These are phyloP conservation scores for Pitangus sulphuratus DNA, from an alignment of 2,797 vertebrate genomes.

Conservation along the genomic window DNA sequence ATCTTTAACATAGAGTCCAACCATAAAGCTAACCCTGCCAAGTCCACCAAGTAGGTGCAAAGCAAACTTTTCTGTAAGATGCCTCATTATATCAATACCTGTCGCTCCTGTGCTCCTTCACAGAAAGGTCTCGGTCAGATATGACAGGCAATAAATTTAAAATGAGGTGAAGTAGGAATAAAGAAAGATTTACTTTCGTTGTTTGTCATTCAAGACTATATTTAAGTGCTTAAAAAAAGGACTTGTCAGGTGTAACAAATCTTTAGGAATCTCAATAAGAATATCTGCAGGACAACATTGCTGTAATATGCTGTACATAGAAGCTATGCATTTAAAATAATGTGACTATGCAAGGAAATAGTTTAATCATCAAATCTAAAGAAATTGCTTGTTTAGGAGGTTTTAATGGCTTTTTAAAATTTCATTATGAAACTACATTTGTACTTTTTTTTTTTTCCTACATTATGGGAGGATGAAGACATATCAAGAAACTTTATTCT, in stretches of 20 bases:
- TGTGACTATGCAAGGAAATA: not conserved
- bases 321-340: not conserved
- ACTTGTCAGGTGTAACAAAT: not conserved
- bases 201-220: slow-evolving; percentile 1
- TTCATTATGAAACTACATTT: not conserved
- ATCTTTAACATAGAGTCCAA: not conserved
- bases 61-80: not conserved
- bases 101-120: not conserved
- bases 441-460: not conserved
- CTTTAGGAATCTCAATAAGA: not conserved
- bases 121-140: not conserved
- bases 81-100: not conserved
- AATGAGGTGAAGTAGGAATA: not conserved
- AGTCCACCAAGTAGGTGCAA: not conserved
- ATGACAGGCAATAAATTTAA: not conserved
- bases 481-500: not conserved
- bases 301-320: not conserved
- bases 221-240: not conserved
- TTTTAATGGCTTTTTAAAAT: not conserved
- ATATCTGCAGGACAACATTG: not conserved
- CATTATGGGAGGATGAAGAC: not conserved
- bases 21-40: not conserved
- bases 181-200: not conserved
- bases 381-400: not conserved
- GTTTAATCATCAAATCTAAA: not conserved